Evolutionary conservation across 1,140 invertebrate species (phyloP).

Genomic region (Caerostris darwini): DNA sequence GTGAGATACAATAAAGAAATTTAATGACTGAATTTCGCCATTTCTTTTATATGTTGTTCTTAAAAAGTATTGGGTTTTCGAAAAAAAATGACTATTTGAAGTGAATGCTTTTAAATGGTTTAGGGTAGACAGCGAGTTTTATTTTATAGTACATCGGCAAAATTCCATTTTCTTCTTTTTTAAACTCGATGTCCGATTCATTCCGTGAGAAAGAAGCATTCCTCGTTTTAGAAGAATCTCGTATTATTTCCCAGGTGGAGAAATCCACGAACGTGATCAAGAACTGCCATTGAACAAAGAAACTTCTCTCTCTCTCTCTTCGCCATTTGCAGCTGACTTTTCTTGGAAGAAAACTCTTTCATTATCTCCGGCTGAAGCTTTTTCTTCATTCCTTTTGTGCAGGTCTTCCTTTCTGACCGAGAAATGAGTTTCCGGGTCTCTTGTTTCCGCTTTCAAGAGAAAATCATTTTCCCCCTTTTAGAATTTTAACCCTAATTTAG

Average conservation of each 20-base stretch:
- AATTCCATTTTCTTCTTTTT: slow-evolving; percentile 8
- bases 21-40: no score
- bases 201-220: slow-evolving; percentile 23
- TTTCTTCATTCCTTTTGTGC: slow-evolving; percentile 31
- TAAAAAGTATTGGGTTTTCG: no score
- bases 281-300: slow-evolving; percentile 24
- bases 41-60: no score
- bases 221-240: neutral
- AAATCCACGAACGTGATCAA: slow-evolving; percentile 49
- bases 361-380: slow-evolving; percentile 14
- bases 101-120: no score
- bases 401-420: neutral
- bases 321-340: slow-evolving; percentile 52
- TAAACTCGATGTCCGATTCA: neutral
- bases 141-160: no score
- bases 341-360: slow-evolving; percentile 8
- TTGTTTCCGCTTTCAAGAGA: neutral
- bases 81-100: no score
- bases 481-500: slow-evolving; percentile 14
- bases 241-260: neutral
- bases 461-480: neutral
- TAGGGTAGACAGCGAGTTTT: no score
- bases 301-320: neutral
- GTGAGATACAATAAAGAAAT: no score
- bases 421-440: slow-evolving; percentile 11